Percentiles rank a stretch among this genome's conserved stretches.
phyloP scores from a whole-genome alignment of 2,888 invertebrate genomes.

The Heliconius sara region DNA sequence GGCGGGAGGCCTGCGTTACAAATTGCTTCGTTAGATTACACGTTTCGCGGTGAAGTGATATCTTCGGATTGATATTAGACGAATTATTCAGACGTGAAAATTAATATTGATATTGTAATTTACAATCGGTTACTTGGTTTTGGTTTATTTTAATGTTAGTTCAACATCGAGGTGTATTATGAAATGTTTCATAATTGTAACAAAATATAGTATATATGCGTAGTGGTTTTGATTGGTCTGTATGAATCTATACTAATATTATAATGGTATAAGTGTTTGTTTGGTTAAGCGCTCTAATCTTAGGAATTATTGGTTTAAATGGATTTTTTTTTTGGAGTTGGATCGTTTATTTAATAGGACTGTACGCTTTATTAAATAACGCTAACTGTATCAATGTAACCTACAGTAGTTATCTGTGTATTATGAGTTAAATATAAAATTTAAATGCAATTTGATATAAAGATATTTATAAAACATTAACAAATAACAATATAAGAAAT shows the following conservation, averaged over 20 bases:
- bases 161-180: neutral
- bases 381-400: no score
- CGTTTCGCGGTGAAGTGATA: conserved; percentile 41
- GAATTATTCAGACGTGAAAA: conserved; percentile 37
- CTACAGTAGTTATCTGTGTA: no score
- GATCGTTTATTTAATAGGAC: no score
- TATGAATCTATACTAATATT: no score
- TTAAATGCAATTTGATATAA: neutral
- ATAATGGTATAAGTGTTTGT: no score
- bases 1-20: conserved; percentile 55
- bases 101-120: conserved; percentile 34
- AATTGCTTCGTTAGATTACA: conserved; percentile 55
- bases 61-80: conserved; percentile 41
- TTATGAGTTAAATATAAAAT: neutral
- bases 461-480: neutral
- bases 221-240: no score
- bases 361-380: no score
- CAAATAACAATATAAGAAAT: neutral
- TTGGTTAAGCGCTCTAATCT: no score
- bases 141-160: conserved; percentile 20
- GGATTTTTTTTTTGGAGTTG: no score
- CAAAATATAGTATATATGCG: neutral
- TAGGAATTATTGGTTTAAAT: neutral
- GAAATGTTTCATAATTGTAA: neutral
- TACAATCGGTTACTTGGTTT: conserved; percentile 21